A percentile compares a stretch with the other conserved stretches of the same genome.
Conservation (phyloP, 2,113 vertebrate species). For the Shinisaurus crocodilurus region DNA sequence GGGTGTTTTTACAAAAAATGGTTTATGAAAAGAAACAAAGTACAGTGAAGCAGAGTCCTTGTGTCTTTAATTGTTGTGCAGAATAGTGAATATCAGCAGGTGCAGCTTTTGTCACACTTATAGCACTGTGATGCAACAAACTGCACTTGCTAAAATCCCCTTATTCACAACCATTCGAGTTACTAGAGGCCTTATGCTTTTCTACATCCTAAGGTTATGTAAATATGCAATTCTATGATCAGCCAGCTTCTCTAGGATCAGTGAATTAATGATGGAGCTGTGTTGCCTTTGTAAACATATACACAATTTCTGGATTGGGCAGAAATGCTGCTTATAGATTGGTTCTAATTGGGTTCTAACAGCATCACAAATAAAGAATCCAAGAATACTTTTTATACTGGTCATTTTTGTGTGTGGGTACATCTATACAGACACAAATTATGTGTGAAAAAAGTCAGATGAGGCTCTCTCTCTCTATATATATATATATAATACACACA, state of each 20-base stretch:
- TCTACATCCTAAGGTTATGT: not conserved
- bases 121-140: not conserved
- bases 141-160: not conserved
- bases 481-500: too few species aligned
- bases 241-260: not conserved
- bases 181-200: not conserved
- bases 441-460: not conserved
- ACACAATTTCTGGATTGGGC: rapidly evolving
- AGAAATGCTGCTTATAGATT: not conserved
- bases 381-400: not conserved
- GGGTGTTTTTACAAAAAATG: not conserved
- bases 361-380: not conserved
- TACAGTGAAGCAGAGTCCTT: not conserved
- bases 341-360: not conserved
- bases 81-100: not conserved
- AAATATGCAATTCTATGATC: not conserved
- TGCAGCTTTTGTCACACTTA: not conserved
- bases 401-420: not conserved
- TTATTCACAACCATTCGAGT: not conserved
- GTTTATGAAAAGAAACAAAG: not conserved
- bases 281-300: not conserved
- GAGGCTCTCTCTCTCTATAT: too few species aligned
- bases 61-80: not conserved
- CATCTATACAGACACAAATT: not conserved
- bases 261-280: rapidly evolving